phyloP scores from a whole-genome alignment of 2,113 vertebrate species.

The Seriola dumerili region DNA sequence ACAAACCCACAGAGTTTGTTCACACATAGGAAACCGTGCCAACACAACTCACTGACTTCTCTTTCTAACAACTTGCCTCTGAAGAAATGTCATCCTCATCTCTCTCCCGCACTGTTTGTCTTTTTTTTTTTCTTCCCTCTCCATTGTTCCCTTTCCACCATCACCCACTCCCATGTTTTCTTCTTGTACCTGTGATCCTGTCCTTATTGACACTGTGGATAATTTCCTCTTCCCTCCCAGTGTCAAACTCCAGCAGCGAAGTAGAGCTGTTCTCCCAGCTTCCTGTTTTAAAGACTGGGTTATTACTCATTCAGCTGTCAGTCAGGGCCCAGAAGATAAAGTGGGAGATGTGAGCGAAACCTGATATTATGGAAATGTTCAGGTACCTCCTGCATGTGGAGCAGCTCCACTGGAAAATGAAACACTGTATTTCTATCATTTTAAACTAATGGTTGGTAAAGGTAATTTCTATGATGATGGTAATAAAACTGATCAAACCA shows the following conservation, averaged over 20 bases:
- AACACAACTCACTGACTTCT: too few relatives aligned
- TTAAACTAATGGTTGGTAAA: neutral
- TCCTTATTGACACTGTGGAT: too few relatives aligned
- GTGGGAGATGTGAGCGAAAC: conserved; percentile 4
- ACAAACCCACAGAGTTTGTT: too few relatives aligned
- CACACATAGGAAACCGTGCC: too few relatives aligned
- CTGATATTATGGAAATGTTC: conserved; percentile 6
- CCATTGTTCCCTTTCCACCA: too few relatives aligned
- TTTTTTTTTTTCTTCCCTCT: too few relatives aligned
- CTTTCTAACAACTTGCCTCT: too few relatives aligned
- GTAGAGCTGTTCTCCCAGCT: conserved; percentile 3
- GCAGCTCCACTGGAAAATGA: conserved; percentile 21
- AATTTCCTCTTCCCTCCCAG: conserved; percentile 1
- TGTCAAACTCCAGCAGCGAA: conserved; percentile 6
- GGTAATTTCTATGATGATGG: neutral
- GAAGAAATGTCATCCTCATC: too few relatives aligned
- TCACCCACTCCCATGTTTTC: too few relatives aligned
- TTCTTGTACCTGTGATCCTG: too few relatives aligned
- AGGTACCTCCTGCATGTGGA: neutral
- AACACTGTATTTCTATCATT: neutral
- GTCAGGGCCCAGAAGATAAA: conserved; percentile 4
- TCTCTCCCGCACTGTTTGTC: too few relatives aligned
- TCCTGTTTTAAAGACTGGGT: neutral
- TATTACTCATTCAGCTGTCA: conserved; percentile 16
- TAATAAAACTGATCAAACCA: neutral